A percentile compares a stretch with the other conserved stretches of the same genome.
These are phyloP conservation scores for Camponotus vicinus DNA, from an alignment of 1,140 invertebrate species.

Conservation along the genomic window DNA sequence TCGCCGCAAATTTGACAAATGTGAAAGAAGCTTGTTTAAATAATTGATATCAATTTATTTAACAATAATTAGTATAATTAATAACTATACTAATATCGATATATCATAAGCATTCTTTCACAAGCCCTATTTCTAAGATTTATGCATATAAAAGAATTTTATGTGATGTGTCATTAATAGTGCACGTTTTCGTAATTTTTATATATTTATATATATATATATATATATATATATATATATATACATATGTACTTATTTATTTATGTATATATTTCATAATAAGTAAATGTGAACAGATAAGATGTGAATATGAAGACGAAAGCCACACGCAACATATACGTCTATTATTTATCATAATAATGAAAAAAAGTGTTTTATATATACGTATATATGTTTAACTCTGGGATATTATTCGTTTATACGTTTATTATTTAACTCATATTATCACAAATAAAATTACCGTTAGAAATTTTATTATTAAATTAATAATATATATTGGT, in stretches of 20 bases:
- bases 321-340: no score
- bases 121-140: not conserved
- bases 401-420: not conserved
- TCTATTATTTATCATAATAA: not conserved
- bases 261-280: no score
- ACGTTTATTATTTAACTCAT: not conserved
- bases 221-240: no score
- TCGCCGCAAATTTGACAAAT: not conserved
- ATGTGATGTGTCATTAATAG: not conserved
- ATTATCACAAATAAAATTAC: not conserved
- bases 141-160: not conserved
- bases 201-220: no score
- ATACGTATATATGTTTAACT: not conserved
- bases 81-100: not conserved
- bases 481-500: not conserved
- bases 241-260: no score
- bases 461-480: not conserved
- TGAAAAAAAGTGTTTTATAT: not conserved
- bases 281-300: no score
- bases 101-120: not conserved
- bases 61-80: not conserved
- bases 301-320: no score
- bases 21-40: not conserved
- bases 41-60: conserved; percentile 4
- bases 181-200: no score